A percentile compares a stretch with the other conserved stretches of the same genome.
Conservation (phyloP, 2,888 invertebrate genomes). For the Lasius platythorax region DNA sequence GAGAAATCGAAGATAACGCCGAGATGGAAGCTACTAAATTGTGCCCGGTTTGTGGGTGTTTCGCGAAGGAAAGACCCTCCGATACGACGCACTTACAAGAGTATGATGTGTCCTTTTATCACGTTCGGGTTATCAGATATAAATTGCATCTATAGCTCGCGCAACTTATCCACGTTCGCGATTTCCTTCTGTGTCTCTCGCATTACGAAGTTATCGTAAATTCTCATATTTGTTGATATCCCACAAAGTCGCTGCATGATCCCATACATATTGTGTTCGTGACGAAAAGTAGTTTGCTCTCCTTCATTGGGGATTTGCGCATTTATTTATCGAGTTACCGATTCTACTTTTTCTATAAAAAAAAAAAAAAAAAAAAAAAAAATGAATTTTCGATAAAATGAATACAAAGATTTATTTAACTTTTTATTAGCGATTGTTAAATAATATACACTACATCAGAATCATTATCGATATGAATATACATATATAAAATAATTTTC, state of each 20-base stretch:
- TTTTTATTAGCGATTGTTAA: neutral
- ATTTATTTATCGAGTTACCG: neutral
- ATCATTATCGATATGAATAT: neutral
- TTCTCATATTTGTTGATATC: neutral
- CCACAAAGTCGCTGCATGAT: neutral
- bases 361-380: too few relatives aligned
- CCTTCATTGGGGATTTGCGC: neutral
- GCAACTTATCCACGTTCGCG: neutral
- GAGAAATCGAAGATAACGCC: constrained; percentile 22
- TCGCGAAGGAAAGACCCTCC: constrained; percentile 5
- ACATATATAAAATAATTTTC: neutral
- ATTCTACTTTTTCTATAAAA: neutral
- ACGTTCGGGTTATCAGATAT: neutral
- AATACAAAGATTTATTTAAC: neutral
- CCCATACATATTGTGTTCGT: neutral
- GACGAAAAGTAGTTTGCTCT: neutral
- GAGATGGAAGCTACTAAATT: constrained; percentile 56
- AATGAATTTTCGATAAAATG: neutral
- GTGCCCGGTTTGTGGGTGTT: constrained; percentile 30
- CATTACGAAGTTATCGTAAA: neutral
- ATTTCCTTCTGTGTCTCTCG: neutral
- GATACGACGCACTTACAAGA: neutral
- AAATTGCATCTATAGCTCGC: neutral
- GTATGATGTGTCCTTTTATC: neutral
- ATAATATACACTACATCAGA: neutral